Base-by-base conservation (phyloP, 2,888 invertebrate genomes). In the Ochropleura plecta region DNA sequence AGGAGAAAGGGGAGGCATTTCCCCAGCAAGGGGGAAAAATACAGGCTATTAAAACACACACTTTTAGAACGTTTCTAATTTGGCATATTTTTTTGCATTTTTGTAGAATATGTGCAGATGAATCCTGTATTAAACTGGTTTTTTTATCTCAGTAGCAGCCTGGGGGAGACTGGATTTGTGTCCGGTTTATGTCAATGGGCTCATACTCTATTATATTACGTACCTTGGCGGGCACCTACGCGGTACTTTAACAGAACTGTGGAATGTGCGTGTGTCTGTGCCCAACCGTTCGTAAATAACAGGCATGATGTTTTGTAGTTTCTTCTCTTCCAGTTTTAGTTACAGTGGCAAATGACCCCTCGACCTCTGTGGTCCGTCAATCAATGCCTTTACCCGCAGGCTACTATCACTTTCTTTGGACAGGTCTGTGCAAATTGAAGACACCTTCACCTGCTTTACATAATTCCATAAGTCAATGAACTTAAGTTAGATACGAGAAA, bases 401-500 rank as follows among this genome's bases (percentile, higher is more conserved):
- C 75, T 49, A 78, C 82, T 67, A 49, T 64, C 64, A 64, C 82
- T 79, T 78, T 82, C 78, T 51, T 77, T 44, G n/a, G 71, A 78
- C 72, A 78, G 60, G 73, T 62, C 67, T 73, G 59, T 42, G 66
- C 62, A 73, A 63, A 63, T 62, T 71, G 44, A 74, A 75, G 79
- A 71, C 72, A 63, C 72, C 65, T 60, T 40, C 76, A 79, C 68
- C 60, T 81, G 55, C 20, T 81, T 81, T 57, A 73, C 78, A 78
- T 75, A 81, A 76, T 55, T 55, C 12, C 48, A 12, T 51, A 44
- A 44, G 70, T 76, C 51, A 79, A 57, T 77, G 63, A 79, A 71
- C 79, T 79, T 55, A 5, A 78, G 8, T 1, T 44, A 49, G 48
- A n/a, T 46, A 40, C 44, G 49, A 46, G 70, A 49, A 51, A 55